Base-by-base conservation (phyloP, 2,797 vertebrate species). In the Alfaro cultratus region DNA sequence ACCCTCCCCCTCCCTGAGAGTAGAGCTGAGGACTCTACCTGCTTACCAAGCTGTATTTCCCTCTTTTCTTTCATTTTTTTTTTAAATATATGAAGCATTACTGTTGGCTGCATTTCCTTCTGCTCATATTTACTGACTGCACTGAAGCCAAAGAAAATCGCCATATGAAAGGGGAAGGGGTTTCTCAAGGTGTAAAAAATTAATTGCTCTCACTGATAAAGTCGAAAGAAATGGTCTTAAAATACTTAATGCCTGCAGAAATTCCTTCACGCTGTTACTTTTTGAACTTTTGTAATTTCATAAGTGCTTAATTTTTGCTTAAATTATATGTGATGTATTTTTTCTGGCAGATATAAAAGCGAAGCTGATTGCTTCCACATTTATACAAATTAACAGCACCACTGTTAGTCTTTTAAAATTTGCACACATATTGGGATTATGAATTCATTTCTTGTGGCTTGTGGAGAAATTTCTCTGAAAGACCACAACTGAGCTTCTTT, bases 201-300 rank as follows among this genome's bases (percentile, higher is more conserved):
- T 83, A 93, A 89, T 91, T 85, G 86, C 85, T 88, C 89, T 79
- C 85, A 64, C 80, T 88, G 74, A 89, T 89, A 74, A 64, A 23
- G 64, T 80, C 21, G 41, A 83, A 86, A 93, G 88, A 90, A 91
- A 89, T 80, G 80, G 70, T 89, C 90, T 91, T 91, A 92, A 95
- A 96, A 96, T 95, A 96, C 85, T 79, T 91, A 95, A 95, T 94
- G 87, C 90, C 91, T 89, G 90, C 83, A 90, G 85, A 91, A 88
- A 92, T 89, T 88, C 86, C 86, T 88, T 92, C 79, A 80, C 67
- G 80, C 82, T 82, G 87, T 83, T 88, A 85, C 82, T 75, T 80
- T 86, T 87, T 90, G 79, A 86, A 89, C 78, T 88, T 91, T 90
- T 80, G 91, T 84, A 87, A 86, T 81, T 90, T 87, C 75, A 89